A percentile compares a stretch with the other conserved stretches of the same genome.
These are phyloP conservation scores for Zonitis immaculata DNA, from an alignment of 2,888 invertebrate species.

Conservation along the genomic window DNA sequence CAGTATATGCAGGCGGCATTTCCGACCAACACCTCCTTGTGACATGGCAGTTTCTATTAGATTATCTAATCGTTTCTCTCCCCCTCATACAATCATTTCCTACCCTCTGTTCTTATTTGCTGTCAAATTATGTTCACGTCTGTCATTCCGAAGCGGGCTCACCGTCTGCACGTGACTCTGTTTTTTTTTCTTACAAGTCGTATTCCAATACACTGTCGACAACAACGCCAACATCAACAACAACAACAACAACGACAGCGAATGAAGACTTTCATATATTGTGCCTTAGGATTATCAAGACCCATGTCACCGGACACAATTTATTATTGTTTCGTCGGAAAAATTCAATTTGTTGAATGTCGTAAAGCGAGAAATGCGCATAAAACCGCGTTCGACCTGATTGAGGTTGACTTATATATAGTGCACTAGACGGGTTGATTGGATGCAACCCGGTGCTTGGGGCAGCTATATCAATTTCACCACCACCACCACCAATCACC, in stretches of 20 bases:
- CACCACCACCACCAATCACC: too few relatives aligned
- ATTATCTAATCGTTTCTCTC: constrained; percentile 43
- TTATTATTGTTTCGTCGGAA: constrained; percentile 39
- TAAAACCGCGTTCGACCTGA: constrained; percentile 18
- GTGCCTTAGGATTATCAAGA: constrained; percentile 28
- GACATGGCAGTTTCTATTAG: constrained; percentile 41
- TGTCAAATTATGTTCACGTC: constrained; percentile 50
- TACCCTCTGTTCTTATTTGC: constrained; percentile 47
- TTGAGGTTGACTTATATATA: constrained; percentile 17
- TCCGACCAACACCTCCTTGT: constrained; percentile 34
- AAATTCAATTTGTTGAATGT: constrained; percentile 39
- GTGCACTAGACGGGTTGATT: constrained; percentile 20
- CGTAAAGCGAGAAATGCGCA: constrained; percentile 26
- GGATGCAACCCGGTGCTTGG: constrained; percentile 29
- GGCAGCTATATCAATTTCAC: constrained; percentile 7
- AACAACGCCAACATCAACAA: constrained; percentile 2
- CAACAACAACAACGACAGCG: constrained; percentile 24
- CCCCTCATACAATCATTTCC: constrained; percentile 44
- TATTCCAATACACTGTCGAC: too few relatives aligned
- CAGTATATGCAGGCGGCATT: constrained; percentile 20
- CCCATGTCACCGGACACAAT: constrained; percentile 37
- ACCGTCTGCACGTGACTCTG: constrained; percentile 43
- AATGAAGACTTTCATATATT: constrained; percentile 15
- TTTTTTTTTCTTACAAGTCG: constrained; percentile 32
- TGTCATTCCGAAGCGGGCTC: constrained; percentile 46